phyloP scores from a whole-genome alignment of 2,797 vertebrate species.

The Sebastes cheni region DNA sequence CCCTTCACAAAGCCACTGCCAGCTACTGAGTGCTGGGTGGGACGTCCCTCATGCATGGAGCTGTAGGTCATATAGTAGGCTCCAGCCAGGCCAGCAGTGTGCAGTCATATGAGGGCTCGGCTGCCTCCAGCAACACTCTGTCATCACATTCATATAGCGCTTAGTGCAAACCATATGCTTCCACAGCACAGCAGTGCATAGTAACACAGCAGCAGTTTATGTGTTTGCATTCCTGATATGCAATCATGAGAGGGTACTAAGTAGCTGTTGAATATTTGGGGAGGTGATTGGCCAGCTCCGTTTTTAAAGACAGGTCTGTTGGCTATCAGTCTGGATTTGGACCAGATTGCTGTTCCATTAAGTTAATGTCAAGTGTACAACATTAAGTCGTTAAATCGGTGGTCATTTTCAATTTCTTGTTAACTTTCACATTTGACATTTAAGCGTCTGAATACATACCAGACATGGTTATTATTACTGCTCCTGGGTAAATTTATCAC shows the following conservation, averaged over 20 bases:
- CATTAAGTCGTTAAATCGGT: constrained; percentile 23
- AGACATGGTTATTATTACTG: constrained; percentile 11
- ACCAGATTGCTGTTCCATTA: constrained; percentile 47
- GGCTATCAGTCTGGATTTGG: constrained; percentile 47
- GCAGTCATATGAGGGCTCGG: constrained; percentile 60
- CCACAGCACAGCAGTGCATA: constrained; percentile 39
- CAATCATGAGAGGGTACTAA: constrained; percentile 57
- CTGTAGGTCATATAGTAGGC: constrained; percentile 41
- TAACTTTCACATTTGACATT: constrained; percentile 40
- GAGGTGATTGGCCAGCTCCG: constrained; percentile 29
- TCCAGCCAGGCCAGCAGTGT: constrained; percentile 53
- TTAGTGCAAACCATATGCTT: constrained; percentile 72
- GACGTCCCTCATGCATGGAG: constrained; percentile 24
- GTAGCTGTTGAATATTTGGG: constrained; percentile 70
- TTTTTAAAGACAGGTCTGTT: constrained; percentile 54
- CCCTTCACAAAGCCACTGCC: constrained; percentile 30
- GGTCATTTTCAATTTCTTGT: constrained; percentile 37
- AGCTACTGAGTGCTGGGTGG: constrained; percentile 42
- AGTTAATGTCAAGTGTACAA: constrained; percentile 44
- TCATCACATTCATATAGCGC: constrained; percentile 68
- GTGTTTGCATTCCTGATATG: constrained; percentile 74
- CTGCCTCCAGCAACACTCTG: constrained; percentile 66
- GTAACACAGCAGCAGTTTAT: constrained; percentile 72
- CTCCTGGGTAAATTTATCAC: constrained; percentile 22
- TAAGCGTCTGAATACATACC: constrained; percentile 37